Base-by-base conservation (phyloP, 2,797 vertebrate species). In the Syngnathus rostellatus region DNA sequence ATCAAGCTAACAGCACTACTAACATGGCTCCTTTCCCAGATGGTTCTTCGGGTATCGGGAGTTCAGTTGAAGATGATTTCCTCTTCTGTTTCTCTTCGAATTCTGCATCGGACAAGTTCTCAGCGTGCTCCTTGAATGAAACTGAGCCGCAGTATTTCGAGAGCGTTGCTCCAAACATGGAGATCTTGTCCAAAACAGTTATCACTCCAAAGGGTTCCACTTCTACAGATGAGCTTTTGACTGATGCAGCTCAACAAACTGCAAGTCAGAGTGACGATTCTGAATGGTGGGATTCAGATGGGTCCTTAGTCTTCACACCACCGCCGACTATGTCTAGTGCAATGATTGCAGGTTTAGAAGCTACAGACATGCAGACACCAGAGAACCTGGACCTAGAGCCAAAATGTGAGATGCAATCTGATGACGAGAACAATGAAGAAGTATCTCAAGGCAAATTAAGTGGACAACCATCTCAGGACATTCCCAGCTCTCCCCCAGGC, bases 51-150 rank as follows among this genome's bases (percentile, higher is more conserved):
- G 88, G 81, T 19, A 63, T 87, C 0, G 83, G 85, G 50, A 89
- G 83, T 60, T 85, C 74, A 8, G 72, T 76, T 2, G 86, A 87
- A 40, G 84, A 88, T 2, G 86, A 86, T 31, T 75, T 83, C 25
- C 68, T 73, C n/a, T 85, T 83, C 17, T 78, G 78, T 12, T n/a
- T 81, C 51, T 87, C 82, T 19, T 85, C 81, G 37, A 74, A 77
- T 25, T 83, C 84, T 0, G 45, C 25, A 14, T 78, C 68, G 3
- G 85, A 87, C 46, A 87, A 83, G 57, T 72, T 83, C 43, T 84
- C 83, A 0, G 76, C 74, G 1, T 80, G 75, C 0, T 86, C 83
- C 11, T 80, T 66, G 0, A 82, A 85, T 50, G 83, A 87, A 46
- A 58, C 69, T 0, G 85, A 83, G 48, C 37, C 57, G 0, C 77